Conservation (phyloP, 2,113 vertebrate species). For the Lamprotornis superbus region DNA sequence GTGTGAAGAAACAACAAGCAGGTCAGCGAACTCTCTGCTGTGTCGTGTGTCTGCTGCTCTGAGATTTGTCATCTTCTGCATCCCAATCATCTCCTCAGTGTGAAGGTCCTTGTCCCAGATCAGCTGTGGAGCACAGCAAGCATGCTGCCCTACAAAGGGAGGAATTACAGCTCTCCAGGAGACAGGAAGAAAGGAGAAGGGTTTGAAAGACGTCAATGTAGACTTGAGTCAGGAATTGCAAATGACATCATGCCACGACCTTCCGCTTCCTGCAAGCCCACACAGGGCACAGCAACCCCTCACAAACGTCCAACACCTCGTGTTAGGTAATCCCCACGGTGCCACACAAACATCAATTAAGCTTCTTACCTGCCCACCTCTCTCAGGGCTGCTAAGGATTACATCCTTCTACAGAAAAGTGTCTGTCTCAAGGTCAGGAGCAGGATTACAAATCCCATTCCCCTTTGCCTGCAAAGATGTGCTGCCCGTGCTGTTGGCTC, state of each 20-base stretch:
- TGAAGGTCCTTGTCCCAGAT: not conserved
- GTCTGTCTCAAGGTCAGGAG: not conserved
- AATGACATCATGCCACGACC: constrained; percentile 33
- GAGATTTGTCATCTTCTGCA: not conserved
- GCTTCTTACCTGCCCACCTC: constrained; percentile 9
- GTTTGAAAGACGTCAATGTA: constrained; percentile 13
- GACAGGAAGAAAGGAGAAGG: constrained; percentile 52
- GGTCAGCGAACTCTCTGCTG: not conserved
- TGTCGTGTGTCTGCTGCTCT: not conserved
- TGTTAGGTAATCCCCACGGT: constrained; percentile 43
- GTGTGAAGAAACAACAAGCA: not conserved
- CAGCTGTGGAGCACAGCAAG: not conserved
- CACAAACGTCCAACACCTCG: not conserved
- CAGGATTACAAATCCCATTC: not conserved
- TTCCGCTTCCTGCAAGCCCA: constrained; percentile 67
- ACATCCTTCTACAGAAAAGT: constrained; percentile 2
- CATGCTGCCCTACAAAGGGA: constrained; percentile 33
- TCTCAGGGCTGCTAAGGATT: constrained; percentile 21
- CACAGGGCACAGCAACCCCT: not conserved
- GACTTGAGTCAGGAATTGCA: constrained; percentile 52
- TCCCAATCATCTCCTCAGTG: not conserved
- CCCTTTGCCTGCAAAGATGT: not conserved
- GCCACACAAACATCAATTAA: constrained; percentile 66
- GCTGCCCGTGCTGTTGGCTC: not conserved
- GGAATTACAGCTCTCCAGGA: constrained; percentile 17